Conservation (phyloP, 2,888 invertebrate genomes). For the Isotomurus palustris region DNA sequence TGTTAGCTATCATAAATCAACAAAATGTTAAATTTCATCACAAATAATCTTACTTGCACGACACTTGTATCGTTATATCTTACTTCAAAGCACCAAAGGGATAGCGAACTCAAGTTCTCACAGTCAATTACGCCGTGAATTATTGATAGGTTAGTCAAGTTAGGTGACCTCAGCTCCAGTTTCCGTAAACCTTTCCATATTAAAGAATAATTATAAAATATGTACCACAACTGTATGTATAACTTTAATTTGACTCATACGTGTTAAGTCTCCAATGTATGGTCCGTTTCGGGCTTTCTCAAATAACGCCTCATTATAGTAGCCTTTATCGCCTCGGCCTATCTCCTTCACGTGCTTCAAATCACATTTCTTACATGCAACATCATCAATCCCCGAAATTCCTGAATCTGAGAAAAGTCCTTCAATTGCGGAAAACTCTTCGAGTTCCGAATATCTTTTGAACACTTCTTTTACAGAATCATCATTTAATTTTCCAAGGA, state of each 20-base stretch:
- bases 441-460: slow-evolving; percentile 19
- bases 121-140: slow-evolving; percentile 26
- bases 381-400: slow-evolving; percentile 23
- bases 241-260: slow-evolving; percentile 6
- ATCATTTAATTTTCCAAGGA: slow-evolving; percentile 29
- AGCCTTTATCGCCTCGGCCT: no score
- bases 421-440: slow-evolving; percentile 33
- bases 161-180: slow-evolving; percentile 26
- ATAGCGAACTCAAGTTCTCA: slow-evolving; percentile 21
- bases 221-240: no score
- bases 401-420: slow-evolving; percentile 29
- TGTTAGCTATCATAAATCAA: slow-evolving; percentile 10
- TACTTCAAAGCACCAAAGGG: slow-evolving; percentile 18
- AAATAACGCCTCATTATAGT: slow-evolving; percentile 26
- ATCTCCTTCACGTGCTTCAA: slow-evolving; percentile 27
- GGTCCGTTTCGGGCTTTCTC: slow-evolving; percentile 20
- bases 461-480: slow-evolving; percentile 24
- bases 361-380: slow-evolving; percentile 25
- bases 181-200: slow-evolving; percentile 22
- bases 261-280: slow-evolving; percentile 22
- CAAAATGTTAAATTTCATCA: no score
- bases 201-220: no score
- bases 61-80: no score
- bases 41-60: no score
- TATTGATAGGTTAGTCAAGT: slow-evolving; percentile 28